Percentiles rank a stretch among this genome's conserved stretches.
These are phyloP conservation scores for Anabacerthia variegaticeps DNA, from an alignment of 2,797 vertebrate species.

Conservation along the genomic window DNA sequence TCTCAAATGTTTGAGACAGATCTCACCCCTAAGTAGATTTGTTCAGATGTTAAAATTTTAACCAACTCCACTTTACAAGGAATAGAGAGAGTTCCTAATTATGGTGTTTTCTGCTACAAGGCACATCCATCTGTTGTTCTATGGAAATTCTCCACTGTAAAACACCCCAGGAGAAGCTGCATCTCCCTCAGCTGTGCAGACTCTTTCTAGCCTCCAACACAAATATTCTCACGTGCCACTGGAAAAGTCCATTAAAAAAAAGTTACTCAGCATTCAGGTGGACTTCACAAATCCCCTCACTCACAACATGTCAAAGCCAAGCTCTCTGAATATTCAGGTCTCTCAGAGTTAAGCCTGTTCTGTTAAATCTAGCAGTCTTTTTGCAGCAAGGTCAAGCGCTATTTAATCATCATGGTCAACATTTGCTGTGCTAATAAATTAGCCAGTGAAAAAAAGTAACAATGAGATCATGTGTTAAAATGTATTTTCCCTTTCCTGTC, in stretches of 20 bases:
- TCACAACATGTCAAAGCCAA: not conserved
- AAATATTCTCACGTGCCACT: not conserved
- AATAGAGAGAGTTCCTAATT: not conserved
- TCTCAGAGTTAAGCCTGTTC: not conserved
- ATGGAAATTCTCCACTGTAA: not conserved
- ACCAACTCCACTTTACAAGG: not conserved
- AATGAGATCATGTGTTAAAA: constrained; percentile 48
- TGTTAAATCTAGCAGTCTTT: not conserved
- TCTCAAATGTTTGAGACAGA: not conserved
- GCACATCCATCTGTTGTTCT: not conserved
- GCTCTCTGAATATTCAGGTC: not conserved
- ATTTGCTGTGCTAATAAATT: constrained; percentile 36
- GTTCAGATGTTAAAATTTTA: not conserved
- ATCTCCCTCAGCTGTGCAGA: not conserved
- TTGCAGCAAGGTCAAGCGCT: not conserved
- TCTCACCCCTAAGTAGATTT: not conserved
- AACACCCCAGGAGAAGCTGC: not conserved
- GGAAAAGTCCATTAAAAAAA: not conserved
- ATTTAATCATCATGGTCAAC: not conserved
- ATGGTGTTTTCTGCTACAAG: not conserved
- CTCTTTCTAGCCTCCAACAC: not conserved
- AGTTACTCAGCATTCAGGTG: not conserved
- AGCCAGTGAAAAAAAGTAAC: constrained; percentile 22
- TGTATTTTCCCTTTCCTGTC: constrained; percentile 43
- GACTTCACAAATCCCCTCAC: not conserved